Percentiles rank a stretch among this genome's conserved stretches.
Evolutionary conservation across 2,888 invertebrate genomes (phyloP).

Genomic region (Rhopalosiphum nymphaeae): DNA sequence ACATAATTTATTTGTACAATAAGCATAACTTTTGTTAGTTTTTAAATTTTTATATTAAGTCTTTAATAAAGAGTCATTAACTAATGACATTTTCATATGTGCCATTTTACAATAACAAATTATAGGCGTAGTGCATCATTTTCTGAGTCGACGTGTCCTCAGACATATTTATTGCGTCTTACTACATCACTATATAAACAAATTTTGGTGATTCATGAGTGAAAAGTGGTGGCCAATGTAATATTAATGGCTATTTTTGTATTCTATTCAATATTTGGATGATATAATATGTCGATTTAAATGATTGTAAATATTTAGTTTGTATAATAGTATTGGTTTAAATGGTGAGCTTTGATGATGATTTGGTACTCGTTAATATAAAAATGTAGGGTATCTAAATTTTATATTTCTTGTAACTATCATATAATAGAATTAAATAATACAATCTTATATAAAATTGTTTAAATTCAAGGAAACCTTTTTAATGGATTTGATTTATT

Average conservation of each 20-base stretch:
- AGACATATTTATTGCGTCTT: not conserved
- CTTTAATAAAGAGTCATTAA: not conserved
- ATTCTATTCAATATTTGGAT: not conserved
- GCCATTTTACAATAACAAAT: not conserved
- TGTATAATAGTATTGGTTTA: not conserved
- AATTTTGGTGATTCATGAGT: not conserved
- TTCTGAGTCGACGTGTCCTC: not conserved
- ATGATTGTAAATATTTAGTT: not conserved
- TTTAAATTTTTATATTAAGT: not conserved
- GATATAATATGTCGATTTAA: not conserved
- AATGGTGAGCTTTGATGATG: not conserved
- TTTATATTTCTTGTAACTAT: not conserved
- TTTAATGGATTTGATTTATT: not conserved
- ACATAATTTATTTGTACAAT: not conserved
- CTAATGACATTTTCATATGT: not conserved
- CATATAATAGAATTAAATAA: not conserved
- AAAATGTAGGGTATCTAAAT: not conserved
- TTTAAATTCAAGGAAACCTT: not conserved
- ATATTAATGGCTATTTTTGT: not conserved
- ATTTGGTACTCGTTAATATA: not conserved
- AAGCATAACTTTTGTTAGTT: not conserved
- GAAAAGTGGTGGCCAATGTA: not conserved
- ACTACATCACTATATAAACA: not conserved
- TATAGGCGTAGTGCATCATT: not conserved
- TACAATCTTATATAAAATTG: not conserved